Percentiles rank a stretch among this genome's conserved stretches.
These are phyloP conservation scores for Manis crassicaudata DNA, from an alignment of 2,797 vertebrate genomes.

Conservation along the genomic window DNA sequence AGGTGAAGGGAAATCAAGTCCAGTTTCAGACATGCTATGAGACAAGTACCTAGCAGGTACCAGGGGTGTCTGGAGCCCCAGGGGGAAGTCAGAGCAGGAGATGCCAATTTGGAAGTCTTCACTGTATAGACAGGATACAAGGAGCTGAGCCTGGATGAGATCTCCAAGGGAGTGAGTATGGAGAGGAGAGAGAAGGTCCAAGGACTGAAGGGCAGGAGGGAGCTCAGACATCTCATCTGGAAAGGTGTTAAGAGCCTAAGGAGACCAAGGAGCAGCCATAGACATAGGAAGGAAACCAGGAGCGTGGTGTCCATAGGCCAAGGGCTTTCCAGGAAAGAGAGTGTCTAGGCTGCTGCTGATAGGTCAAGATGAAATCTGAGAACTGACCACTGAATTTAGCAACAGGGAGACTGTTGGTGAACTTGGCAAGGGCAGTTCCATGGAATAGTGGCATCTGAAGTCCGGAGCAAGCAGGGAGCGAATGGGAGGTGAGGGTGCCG, in stretches of 20 bases:
- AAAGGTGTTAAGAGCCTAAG: neutral
- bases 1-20: neutral
- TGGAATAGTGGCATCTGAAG: neutral
- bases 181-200: neutral
- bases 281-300: neutral
- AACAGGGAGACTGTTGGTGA: neutral
- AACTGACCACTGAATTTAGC: neutral
- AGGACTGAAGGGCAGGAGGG: neutral
- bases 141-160: neutral
- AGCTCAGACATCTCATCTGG: neutral
- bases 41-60: neutral
- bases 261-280: neutral
- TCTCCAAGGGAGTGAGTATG: neutral
- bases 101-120: neutral
- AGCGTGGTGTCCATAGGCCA: neutral
- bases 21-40: neutral
- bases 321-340: neutral
- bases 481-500: neutral
- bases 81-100: neutral
- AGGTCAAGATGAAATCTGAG: neutral
- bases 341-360: neutral
- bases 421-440: neutral
- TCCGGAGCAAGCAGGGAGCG: neutral
- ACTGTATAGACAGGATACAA: neutral
- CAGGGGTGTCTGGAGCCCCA: neutral